Conservation (phyloP, 2,113 vertebrate genomes). For the Colinus virginianus region DNA sequence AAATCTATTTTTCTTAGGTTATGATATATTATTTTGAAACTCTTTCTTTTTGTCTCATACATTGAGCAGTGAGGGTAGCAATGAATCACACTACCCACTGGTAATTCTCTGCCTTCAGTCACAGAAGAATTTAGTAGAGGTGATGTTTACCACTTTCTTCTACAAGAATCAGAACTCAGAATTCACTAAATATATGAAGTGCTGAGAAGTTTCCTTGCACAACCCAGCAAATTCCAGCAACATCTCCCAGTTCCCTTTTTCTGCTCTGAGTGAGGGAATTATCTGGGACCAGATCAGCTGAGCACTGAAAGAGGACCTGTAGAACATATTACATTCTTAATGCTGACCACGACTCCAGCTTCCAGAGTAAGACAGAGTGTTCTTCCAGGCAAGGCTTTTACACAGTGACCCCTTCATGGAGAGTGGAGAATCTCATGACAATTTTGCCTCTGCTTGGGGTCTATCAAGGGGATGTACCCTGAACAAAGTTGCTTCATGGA, state of each 20-base stretch:
- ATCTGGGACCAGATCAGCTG: background rate
- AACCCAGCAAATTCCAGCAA: background rate
- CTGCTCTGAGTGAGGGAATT: background rate
- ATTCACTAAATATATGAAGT: background rate
- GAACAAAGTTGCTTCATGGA: background rate
- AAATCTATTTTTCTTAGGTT: background rate
- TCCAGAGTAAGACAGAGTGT: too few relatives aligned
- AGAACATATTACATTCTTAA: background rate
- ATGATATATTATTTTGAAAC: background rate
- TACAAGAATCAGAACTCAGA: background rate
- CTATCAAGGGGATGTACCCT: background rate
- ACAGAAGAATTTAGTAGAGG: background rate
- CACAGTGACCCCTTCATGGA: background rate
- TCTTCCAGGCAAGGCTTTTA: background rate
- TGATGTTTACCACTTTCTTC: background rate
- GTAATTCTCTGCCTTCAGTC: slow-evolving; percentile 25
- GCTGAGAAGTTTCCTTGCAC: background rate
- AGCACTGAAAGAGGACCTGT: fast-evolving
- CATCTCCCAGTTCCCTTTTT: background rate
- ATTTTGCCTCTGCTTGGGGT: background rate
- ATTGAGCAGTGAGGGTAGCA: background rate
- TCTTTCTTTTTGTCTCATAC: background rate
- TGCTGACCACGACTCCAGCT: background rate
- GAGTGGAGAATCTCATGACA: background rate
- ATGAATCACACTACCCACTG: slow-evolving; percentile 22